phyloP scores from a whole-genome alignment of 1,140 invertebrate genomes.

The Globodera ellingtonae region DNA sequence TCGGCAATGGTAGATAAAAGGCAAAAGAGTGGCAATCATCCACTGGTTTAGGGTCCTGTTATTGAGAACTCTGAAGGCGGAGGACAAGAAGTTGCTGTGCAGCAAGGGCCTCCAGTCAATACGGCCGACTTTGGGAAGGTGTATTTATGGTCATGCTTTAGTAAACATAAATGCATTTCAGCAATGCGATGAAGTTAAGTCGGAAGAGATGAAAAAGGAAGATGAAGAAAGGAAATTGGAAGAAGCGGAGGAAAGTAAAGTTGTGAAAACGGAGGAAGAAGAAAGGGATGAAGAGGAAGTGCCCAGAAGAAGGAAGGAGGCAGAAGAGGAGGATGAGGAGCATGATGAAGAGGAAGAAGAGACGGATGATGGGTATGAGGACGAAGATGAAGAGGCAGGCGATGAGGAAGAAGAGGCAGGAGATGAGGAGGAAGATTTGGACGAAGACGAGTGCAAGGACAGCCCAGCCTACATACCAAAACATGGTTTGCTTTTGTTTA shows the following conservation, averaged over 20 bases:
- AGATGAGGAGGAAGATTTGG: neutral
- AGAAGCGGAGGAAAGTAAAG: neutral
- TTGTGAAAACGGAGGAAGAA: neutral
- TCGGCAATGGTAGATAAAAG: conserved; percentile 54
- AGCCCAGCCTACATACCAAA: neutral
- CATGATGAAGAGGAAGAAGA: no score
- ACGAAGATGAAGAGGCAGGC: no score
- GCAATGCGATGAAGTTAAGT: no score
- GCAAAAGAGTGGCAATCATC: neutral
- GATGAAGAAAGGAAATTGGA: no score
- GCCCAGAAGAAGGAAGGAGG: no score
- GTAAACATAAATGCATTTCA: no score
- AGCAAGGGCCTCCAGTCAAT: conserved; percentile 10
- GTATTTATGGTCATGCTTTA: conserved; percentile 35
- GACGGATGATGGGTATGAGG: no score
- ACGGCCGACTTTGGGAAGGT: neutral
- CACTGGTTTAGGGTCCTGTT: conserved; percentile 40
- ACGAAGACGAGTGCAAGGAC: neutral
- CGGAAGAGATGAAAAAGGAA: no score
- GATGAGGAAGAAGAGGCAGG: no score
- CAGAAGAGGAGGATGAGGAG: no score
- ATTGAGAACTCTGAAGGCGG: conserved; percentile 53
- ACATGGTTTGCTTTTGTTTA: neutral
- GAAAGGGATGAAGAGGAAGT: no score
- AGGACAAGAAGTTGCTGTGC: conserved; percentile 20